A percentile compares a stretch with the other conserved stretches of the same genome.
phyloP scores from a whole-genome alignment of 2,113 vertebrate species.

The Tauraco erythrolophus region DNA sequence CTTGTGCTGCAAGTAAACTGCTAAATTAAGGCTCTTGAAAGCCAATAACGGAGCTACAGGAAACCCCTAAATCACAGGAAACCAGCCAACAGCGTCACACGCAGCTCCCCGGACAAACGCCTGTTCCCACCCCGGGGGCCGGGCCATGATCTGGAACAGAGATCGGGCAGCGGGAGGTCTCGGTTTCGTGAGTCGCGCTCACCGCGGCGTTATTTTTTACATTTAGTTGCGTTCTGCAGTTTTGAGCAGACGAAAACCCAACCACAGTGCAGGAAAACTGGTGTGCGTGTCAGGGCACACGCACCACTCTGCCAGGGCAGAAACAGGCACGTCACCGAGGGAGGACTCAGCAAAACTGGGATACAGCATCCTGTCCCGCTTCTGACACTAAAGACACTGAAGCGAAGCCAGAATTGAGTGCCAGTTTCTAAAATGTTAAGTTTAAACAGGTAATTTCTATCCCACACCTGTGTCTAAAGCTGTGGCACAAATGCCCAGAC shows the following conservation, averaged over 20 bases:
- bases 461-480: not conserved
- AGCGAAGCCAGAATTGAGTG: not conserved
- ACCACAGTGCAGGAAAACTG: not conserved
- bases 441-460: not conserved
- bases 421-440: not conserved
- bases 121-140: not conserved
- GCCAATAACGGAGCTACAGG: not conserved
- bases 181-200: not conserved
- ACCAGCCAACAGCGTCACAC: not conserved
- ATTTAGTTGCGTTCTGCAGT: not conserved
- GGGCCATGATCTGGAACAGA: no score
- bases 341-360: not conserved
- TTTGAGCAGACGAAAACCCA: not conserved
- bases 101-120: not conserved
- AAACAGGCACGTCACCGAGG: not conserved
- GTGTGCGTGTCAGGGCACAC: fast-evolving
- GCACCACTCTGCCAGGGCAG: no score
- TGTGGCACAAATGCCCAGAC: no score
- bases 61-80: not conserved
- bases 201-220: not conserved
- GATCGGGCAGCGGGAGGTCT: not conserved
- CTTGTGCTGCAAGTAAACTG: not conserved
- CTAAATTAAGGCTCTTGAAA: not conserved
- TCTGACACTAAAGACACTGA: not conserved
- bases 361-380: not conserved